Evolutionary conservation across 2,113 vertebrate species (phyloP).

Genomic region (Rhabdomys dilectus): DNA sequence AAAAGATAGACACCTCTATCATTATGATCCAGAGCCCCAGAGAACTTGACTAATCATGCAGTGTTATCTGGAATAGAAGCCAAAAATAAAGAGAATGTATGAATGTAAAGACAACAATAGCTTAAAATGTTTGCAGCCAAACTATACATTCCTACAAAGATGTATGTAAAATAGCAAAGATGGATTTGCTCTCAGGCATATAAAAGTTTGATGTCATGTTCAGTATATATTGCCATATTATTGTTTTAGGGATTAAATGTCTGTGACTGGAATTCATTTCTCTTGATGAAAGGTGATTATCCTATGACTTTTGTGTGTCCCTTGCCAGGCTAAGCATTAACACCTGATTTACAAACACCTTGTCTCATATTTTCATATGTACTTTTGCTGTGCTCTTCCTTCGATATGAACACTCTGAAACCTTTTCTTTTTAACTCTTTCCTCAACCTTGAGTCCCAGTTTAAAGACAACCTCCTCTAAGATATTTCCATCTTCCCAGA

Average conservation of each 20-base stretch:
- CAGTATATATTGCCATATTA: neutral
- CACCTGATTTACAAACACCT: neutral
- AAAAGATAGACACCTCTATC: neutral
- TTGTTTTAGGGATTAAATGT: neutral
- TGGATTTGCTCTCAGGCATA: neutral
- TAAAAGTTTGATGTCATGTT: neutral
- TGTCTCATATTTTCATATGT: neutral
- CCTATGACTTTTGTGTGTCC: neutral
- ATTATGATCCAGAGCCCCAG: neutral
- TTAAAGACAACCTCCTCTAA: neutral
- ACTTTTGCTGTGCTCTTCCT: neutral
- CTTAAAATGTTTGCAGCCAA: neutral
- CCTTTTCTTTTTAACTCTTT: neutral
- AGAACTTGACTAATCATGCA: neutral
- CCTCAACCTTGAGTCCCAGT: no score
- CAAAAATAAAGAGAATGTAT: neutral
- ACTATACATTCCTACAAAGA: neutral
- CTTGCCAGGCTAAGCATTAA: neutral
- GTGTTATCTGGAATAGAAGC: neutral
- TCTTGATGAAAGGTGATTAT: neutral
- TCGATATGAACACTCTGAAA: neutral
- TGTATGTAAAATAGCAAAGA: neutral
- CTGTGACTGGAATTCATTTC: neutral
- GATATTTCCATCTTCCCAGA: neutral
- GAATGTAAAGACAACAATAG: neutral